phyloP scores from a whole-genome alignment of 2,113 vertebrate genomes.

The Urocynchramus pylzowi region DNA sequence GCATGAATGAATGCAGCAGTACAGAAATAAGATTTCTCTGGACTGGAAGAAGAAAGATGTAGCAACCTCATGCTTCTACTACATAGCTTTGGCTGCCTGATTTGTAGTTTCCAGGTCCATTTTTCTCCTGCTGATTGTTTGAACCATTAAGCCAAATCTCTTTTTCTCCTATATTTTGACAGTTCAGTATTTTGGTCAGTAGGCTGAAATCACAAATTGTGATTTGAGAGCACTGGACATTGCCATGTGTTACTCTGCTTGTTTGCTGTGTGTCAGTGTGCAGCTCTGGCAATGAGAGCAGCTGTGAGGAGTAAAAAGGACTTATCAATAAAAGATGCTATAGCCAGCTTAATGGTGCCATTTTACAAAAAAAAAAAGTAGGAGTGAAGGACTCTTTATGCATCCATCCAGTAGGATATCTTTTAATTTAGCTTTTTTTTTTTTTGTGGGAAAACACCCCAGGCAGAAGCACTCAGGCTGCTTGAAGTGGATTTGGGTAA shows the following conservation, averaged over 20 bases:
- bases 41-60: not conserved
- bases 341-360: not conserved
- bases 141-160: not conserved
- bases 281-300: not conserved
- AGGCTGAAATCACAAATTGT: not conserved
- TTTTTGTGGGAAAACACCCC: constrained; percentile 10
- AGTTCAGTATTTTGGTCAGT: not conserved
- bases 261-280: not conserved
- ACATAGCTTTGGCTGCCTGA: not conserved
- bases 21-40: not conserved
- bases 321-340: not conserved
- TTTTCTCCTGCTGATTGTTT: not conserved
- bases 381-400: not conserved
- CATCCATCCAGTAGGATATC: not conserved
- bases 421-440: not conserved
- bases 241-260: not conserved
- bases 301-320: not conserved
- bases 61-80: not conserved
- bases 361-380: not conserved
- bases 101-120: not conserved
- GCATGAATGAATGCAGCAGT: not conserved
- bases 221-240: not conserved
- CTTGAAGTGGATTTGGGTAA: not conserved
- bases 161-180: not conserved
- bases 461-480: not conserved